phyloP scores from a whole-genome alignment of 2,888 invertebrate species.

The Metellina segmentata region DNA sequence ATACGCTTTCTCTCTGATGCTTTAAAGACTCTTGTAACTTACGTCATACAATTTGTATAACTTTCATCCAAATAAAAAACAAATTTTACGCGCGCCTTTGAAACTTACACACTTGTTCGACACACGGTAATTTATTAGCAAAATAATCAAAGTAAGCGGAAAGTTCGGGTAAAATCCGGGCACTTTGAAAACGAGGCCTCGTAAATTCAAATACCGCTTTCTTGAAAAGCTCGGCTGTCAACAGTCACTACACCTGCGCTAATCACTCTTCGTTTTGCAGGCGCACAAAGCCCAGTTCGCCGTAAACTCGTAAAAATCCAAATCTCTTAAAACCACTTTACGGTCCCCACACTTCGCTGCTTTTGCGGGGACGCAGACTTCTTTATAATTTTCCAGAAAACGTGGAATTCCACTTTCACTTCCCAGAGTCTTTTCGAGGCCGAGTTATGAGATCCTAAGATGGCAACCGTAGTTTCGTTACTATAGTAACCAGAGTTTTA shows the following conservation, averaged over 20 bases:
- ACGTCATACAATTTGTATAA: neutral
- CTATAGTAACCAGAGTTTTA: slow-evolving; percentile 61
- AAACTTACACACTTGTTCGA: neutral
- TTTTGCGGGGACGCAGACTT: neutral
- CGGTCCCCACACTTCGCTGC: slow-evolving; percentile 12
- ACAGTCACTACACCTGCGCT: slow-evolving; percentile 19
- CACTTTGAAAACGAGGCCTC: slow-evolving; percentile 6
- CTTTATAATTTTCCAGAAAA: slow-evolving; percentile 53
- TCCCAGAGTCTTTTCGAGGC: slow-evolving; percentile 44
- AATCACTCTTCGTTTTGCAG: slow-evolving; percentile 49
- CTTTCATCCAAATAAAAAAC: neutral
- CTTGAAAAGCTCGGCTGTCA: slow-evolving; percentile 19
- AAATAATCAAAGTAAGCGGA: neutral
- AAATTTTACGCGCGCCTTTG: neutral
- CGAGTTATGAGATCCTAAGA: slow-evolving; percentile 64
- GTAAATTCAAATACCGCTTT: slow-evolving; percentile 13
- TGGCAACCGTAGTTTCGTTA: slow-evolving; percentile 62
- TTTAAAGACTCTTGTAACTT: too few species aligned
- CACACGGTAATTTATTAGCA: neutral
- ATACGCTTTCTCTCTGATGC: too few species aligned
- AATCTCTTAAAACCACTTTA: slow-evolving; percentile 67
- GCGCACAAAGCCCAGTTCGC: neutral
- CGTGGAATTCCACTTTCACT: slow-evolving; percentile 62
- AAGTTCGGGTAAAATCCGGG: neutral
- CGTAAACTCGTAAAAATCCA: slow-evolving; percentile 57